Conservation (phyloP, 1,140 invertebrate genomes). For the Drosophila ambigua region DNA sequence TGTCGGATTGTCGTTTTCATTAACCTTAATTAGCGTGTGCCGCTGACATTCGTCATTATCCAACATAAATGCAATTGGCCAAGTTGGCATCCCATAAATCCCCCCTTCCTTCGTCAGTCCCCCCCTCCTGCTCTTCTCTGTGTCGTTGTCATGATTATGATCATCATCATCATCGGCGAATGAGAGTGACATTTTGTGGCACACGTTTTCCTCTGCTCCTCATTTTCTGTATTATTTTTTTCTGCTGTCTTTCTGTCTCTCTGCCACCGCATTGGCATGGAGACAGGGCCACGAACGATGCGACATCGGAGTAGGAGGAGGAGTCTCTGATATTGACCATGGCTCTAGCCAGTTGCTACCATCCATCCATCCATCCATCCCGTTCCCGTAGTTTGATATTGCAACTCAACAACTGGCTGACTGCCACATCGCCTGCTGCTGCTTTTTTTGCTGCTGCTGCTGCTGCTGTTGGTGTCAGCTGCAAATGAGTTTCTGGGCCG, state of each 20-base stretch:
- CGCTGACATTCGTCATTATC: constrained; percentile 57
- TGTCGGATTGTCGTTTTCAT: constrained; percentile 65
- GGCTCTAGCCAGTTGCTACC: constrained; percentile 19
- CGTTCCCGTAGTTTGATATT: constrained; percentile 17
- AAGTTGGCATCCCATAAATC: constrained; percentile 6
- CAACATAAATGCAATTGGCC: constrained; percentile 39
- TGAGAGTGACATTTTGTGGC: constrained; percentile 74
- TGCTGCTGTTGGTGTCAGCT: constrained; percentile 60
- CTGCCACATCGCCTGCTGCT: constrained; percentile 19
- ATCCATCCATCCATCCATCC: background rate
- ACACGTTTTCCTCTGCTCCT: constrained; percentile 54
- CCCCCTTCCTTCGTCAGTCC: background rate
- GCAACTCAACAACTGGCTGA: constrained; percentile 27
- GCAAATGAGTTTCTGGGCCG: constrained; percentile 69
- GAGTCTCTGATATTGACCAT: constrained; percentile 37
- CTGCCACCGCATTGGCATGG: background rate
- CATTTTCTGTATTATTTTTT: constrained; percentile 23
- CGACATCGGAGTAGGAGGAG: background rate
- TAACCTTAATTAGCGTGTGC: constrained; percentile 75
- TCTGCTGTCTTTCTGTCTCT: constrained; percentile 5
- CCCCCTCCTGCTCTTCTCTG: background rate
- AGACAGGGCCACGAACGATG: background rate
- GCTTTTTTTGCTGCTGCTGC: no score
- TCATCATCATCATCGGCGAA: constrained; percentile 33
- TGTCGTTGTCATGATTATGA: constrained; percentile 11